Base-by-base conservation (phyloP, 2,888 invertebrate genomes). In the Cheilosia vernalis region DNA sequence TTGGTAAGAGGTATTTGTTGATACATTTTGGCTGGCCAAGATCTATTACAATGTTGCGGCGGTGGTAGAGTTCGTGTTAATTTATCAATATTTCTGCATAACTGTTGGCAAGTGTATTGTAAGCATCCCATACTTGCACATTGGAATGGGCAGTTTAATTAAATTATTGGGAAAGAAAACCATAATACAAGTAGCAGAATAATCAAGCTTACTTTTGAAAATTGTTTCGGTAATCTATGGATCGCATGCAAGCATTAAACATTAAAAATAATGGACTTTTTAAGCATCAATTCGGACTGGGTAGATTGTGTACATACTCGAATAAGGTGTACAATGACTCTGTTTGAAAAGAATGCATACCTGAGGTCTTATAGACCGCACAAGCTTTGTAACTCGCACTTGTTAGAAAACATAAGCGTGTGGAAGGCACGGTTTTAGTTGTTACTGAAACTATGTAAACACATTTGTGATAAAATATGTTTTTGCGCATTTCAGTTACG, bases 1-100 rank as follows among this genome's bases (percentile, higher is more conserved):
- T 69, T 15, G 33, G 37, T 15, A 33, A 60, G 4, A 6, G 58
- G 37, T 27, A 53, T 42, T 79, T 64, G 37, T 47, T 24, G 61
- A 51, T 69, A 74, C 49, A 56, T 33, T 69, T 70, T 44, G 17
- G 10, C 6, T 44, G 6, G 44, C 58, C 40, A 63, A 72, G 53
- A 37, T n/a, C n/a, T 72, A 51, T 27, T 44, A 53, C 24, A 13
- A 37, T 21, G 21, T 66, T 66, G 13, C 24, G 6, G 9, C 21
- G n/a, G 9, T 33, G 5, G 53, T 60, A 55, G 61, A 72, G 47
- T 30, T 9, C 17, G 19, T 58, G 42, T 56, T 73, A 13, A n/a
- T 37, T 37, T 63, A 79, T 56, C 44, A 44, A 51, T 24, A 47
- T 77, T 70, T 77, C 42, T 77, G 76, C 53, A 66, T 77, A 82